Evolutionary conservation across 2,113 vertebrate species (phyloP).

Genomic region (Mionectes macconnelli): DNA sequence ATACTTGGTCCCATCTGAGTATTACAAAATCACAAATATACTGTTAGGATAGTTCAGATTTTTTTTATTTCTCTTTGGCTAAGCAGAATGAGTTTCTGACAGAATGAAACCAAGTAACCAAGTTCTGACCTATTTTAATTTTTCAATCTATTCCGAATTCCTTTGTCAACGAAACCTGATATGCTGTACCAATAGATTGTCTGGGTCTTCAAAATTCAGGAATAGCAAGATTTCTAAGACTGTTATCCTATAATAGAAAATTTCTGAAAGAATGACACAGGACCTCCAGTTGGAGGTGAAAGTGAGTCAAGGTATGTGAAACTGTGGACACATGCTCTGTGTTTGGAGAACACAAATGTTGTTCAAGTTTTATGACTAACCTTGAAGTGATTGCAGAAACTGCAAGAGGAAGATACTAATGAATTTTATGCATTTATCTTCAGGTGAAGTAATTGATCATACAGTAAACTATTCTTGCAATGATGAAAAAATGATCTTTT

Average conservation of each 20-base stretch:
- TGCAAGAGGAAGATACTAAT: not conserved
- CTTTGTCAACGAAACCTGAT: not conserved
- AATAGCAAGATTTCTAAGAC: not conserved
- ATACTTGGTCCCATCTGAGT: not conserved
- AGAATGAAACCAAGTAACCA: not conserved
- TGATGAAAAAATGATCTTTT: not conserved
- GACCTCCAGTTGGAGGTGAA: not conserved
- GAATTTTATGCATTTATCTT: not conserved
- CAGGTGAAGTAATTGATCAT: not conserved
- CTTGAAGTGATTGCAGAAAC: not conserved
- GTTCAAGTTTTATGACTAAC: not conserved
- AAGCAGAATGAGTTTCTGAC: not conserved
- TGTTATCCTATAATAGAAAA: not conserved
- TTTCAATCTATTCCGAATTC: not conserved
- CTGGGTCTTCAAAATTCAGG: not conserved
- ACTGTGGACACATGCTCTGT: not conserved
- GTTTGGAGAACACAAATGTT: not conserved
- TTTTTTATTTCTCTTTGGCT: not conserved
- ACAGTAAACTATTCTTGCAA: not conserved
- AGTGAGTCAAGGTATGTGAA: not conserved
- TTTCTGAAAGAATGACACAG: not conserved
- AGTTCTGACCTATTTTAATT: not conserved
- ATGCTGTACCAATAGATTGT: rapidly evolving
- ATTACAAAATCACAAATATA: not conserved
- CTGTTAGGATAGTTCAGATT: not conserved